Evolutionary conservation across 2,113 vertebrate species (phyloP).

Genomic region (Prionailurus viverrinus): DNA sequence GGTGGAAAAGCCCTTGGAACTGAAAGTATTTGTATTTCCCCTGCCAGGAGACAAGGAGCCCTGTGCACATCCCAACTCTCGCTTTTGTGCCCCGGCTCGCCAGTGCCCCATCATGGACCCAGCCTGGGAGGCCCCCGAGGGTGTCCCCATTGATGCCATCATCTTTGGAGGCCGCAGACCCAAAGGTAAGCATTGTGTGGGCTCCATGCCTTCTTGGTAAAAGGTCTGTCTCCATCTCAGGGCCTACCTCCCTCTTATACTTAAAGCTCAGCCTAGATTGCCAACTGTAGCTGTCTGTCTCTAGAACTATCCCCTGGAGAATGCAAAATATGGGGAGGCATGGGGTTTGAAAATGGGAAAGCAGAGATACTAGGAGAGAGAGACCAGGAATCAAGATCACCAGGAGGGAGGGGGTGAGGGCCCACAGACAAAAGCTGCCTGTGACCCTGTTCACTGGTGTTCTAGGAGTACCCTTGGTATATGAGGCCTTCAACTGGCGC

Average conservation of each 20-base stretch:
- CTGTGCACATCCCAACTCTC: conserved; percentile 89
- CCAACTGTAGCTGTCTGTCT: neutral
- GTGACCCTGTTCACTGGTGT: conserved; percentile 28
- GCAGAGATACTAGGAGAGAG: neutral
- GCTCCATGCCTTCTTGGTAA: neutral
- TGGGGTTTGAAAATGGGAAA: neutral
- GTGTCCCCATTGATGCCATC: conserved; percentile 89
- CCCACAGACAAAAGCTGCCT: neutral
- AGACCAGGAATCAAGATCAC: neutral
- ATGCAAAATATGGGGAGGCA: neutral
- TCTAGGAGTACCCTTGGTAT: conserved; percentile 88
- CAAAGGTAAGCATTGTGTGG: conserved; percentile 75
- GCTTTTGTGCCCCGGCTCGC: conserved; percentile 87
- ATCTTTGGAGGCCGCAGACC: conserved; percentile 89
- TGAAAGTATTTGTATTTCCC: conserved; percentile 23
- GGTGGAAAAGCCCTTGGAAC: neutral
- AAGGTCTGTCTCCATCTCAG: neutral
- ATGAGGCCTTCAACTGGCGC: conserved; percentile 88
- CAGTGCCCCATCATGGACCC: conserved; percentile 90
- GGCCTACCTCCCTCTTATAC: neutral
- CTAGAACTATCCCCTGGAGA: neutral
- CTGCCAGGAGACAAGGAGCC: conserved; percentile 83
- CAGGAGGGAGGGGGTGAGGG: neutral
- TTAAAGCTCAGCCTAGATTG: neutral
- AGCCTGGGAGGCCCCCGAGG: conserved; percentile 87